These are phyloP conservation scores for Lophura nycthemera DNA, from an alignment of 2,113 vertebrate species.

Conservation along the genomic window DNA sequence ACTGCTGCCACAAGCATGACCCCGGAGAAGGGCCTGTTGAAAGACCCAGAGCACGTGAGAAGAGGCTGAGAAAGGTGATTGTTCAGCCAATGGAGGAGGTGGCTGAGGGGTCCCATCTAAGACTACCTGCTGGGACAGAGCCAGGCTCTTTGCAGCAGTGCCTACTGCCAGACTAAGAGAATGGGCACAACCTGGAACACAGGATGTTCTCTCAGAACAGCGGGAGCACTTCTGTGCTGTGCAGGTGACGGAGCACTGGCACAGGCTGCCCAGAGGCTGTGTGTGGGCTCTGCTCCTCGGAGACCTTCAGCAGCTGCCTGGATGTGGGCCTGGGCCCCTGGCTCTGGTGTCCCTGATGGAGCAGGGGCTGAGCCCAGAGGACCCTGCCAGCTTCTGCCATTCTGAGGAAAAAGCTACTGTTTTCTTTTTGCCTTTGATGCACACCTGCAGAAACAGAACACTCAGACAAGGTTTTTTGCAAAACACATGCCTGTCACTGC, in stretches of 20 bases:
- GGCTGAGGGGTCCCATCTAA: not conserved
- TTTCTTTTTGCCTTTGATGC: not conserved
- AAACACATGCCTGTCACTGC: not conserved
- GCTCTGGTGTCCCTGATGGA: not conserved
- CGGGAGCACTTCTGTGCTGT: not conserved
- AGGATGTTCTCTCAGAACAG: not conserved
- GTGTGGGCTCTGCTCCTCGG: not conserved
- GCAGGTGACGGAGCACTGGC: not conserved
- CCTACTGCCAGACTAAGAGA: not conserved
- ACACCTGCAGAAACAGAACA: not conserved
- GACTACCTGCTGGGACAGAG: not conserved
- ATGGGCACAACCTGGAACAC: not conserved
- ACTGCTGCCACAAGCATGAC: not conserved
- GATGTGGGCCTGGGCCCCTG: not conserved
- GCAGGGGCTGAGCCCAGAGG: not conserved
- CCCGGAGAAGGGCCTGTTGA: not conserved
- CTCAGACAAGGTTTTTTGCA: not conserved
- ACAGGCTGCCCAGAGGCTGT: not conserved
- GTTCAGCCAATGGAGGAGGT: not conserved
- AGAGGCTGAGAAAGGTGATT: not conserved
- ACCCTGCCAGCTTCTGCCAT: not conserved
- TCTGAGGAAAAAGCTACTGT: not conserved
- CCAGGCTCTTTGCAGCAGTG: not conserved
- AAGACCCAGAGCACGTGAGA: not conserved
- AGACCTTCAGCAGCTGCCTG: not conserved